phyloP scores from a whole-genome alignment of 2,888 invertebrate genomes.

The Trissoscelio sp. region DNA sequence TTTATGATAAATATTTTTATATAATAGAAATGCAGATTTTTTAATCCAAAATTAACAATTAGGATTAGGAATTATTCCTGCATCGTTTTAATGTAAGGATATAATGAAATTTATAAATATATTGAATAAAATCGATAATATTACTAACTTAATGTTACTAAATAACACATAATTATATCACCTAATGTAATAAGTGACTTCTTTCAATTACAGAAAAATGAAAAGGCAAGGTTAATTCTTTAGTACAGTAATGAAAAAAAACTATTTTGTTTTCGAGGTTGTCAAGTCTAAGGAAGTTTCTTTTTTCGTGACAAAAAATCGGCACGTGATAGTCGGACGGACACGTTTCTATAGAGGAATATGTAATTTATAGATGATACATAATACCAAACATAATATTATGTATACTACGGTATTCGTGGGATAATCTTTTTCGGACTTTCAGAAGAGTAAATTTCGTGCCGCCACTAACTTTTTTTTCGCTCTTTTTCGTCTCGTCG shows the following conservation, averaged over 20 bases:
- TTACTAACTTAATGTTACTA: too few species aligned
- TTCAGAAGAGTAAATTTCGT: not conserved
- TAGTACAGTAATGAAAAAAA: constrained; percentile 9
- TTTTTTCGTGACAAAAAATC: constrained; percentile 34
- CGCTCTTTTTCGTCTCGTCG: not conserved
- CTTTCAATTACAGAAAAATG: constrained; percentile 49
- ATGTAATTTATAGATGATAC: constrained; percentile 30
- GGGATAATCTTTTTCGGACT: constrained; percentile 2
- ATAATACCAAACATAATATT: constrained; percentile 17
- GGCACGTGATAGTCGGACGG: constrained; percentile 26
- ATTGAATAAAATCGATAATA: too few species aligned
- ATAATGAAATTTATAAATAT: too few species aligned
- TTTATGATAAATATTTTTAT: too few species aligned
- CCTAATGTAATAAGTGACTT: constrained; percentile 36
- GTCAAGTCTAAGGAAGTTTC: constrained; percentile 46
- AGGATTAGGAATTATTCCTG: too few species aligned
- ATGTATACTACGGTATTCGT: constrained; percentile 14
- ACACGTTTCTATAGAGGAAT: constrained; percentile 18
- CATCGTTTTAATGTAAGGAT: too few species aligned
- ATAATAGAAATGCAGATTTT: too few species aligned
- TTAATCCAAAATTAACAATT: too few species aligned
- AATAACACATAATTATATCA: constrained; percentile 39
- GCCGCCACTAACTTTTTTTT: not conserved
- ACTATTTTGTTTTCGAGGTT: constrained; percentile 50
- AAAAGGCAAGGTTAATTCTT: constrained; percentile 36